Evolutionary conservation across 1,140 invertebrate genomes (phyloP).

Genomic region (Ceratoteleas bidentatus): DNA sequence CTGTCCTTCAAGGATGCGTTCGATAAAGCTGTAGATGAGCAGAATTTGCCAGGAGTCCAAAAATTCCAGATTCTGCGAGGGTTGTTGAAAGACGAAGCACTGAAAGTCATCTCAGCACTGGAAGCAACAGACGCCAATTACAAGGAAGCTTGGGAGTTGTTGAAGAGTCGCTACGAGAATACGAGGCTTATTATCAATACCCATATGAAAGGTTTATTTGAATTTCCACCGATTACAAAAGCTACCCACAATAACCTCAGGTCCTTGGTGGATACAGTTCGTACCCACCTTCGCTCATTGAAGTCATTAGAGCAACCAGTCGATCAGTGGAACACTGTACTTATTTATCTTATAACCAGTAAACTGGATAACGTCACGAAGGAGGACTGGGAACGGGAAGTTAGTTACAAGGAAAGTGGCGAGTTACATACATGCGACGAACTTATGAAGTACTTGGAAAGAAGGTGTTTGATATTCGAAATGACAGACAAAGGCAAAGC

Average conservation of each 20-base stretch:
- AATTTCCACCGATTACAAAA: conserved; percentile 22
- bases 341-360: conserved; percentile 2
- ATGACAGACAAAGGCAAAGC: conserved; percentile 9
- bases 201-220: conserved; percentile 16
- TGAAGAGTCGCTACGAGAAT: not conserved
- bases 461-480: not conserved
- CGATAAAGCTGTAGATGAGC: not conserved
- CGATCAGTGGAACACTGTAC: conserved; percentile 9
- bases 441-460: conserved; percentile 11
- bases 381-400: conserved; percentile 22
- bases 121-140: conserved; percentile 7
- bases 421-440: not conserved
- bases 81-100: not conserved
- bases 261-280: conserved; percentile 6
- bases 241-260: not conserved
- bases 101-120: conserved; percentile 1
- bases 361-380: conserved; percentile 12
- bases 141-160: not conserved
- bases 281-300: conserved; percentile 9
- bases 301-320: conserved; percentile 13
- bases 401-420: not conserved
- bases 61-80: conserved; percentile 3
- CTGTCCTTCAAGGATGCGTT: conserved; percentile 3
- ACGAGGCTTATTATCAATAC: conserved; percentile 4
- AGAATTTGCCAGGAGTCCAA: not conserved